A percentile compares a stretch with the other conserved stretches of the same genome.
phyloP scores from a whole-genome alignment of 2,797 vertebrate species.

The Mus spretus region DNA sequence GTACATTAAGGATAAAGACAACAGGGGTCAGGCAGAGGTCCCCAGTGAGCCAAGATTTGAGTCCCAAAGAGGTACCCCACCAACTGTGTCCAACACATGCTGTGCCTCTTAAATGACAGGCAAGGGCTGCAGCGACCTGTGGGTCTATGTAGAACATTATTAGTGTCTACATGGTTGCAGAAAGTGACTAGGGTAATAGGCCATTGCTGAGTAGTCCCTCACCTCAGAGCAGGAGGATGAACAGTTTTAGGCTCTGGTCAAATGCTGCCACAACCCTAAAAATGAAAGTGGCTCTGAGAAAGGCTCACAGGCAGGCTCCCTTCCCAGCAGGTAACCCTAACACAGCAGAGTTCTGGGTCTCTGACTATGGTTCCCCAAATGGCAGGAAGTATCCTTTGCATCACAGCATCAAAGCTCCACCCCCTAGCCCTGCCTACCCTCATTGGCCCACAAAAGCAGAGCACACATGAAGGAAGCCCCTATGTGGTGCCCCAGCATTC shows the following conservation, averaged over 20 bases:
- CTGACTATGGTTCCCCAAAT: neutral
- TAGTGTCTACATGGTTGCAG: neutral
- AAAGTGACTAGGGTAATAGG: neutral
- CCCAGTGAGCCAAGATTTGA: neutral
- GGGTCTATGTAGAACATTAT: neutral
- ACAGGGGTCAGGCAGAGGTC: neutral
- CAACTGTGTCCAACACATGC: neutral
- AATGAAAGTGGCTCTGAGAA: neutral
- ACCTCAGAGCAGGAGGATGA: neutral
- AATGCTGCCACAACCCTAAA: neutral
- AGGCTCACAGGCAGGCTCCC: neutral
- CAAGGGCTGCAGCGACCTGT: neutral
- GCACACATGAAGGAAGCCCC: neutral
- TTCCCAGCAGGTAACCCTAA: neutral
- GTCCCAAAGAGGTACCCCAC: neutral
- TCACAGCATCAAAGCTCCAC: neutral
- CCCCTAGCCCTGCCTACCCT: no score
- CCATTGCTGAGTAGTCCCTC: neutral
- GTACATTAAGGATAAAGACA: neutral
- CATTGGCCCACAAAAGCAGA: slow-evolving; percentile 4
- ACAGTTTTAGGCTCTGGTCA: neutral
- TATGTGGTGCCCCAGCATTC: neutral
- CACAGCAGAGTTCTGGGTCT: neutral
- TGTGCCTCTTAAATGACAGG: neutral
- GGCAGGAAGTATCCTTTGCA: neutral